Base-by-base conservation (phyloP, 2,888 invertebrate species). In the Eilema sororculum region DNA sequence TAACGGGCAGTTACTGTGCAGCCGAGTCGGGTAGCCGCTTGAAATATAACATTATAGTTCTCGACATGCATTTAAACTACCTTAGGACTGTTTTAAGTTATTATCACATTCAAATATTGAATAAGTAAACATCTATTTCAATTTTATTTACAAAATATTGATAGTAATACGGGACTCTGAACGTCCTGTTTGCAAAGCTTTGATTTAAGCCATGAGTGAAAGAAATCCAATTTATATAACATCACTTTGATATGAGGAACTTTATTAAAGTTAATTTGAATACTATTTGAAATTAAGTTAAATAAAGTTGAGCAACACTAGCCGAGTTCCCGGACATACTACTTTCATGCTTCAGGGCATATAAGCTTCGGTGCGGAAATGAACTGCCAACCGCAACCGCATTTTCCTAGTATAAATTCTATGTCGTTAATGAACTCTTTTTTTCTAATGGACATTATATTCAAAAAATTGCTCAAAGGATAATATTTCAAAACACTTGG, bases 41-140 rank as follows among this genome's bases (percentile, higher is more conserved):
- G 82, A 85, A 84, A 89, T 89, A 86, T 87, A 85, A 80, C 81
- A 72, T 79, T 76, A 72, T 78, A 82, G 74, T 72, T 74, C 81
- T 74, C 84, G 83, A 84, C 84, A 88, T 90, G 89, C 89, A 90
- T 89, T 87, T 89, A 87, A 89, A 89, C 84, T 82, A 86, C 87
- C 86, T 88, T 81, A 85, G 85, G 85, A 85, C 73, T 79, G 75
- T 85, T 86, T 86, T 71, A 83, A 85, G 80, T 82, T 82, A 83
- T 83, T 81, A 80, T 73, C 67, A 69, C 64, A 70, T 62, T 64
- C 76, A 73, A 67, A 79, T 78, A 81, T 81, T 84, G 71, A 83
- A 80, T 78, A 78, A 69, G 73, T 77, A 72, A 72, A 63, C 60
- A 57, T 67, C 65, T 68, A 20, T 16, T 33, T 33, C 20, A 52